Conservation (phyloP, 2,797 vertebrate genomes). For the Steatocranus sp. region DNA sequence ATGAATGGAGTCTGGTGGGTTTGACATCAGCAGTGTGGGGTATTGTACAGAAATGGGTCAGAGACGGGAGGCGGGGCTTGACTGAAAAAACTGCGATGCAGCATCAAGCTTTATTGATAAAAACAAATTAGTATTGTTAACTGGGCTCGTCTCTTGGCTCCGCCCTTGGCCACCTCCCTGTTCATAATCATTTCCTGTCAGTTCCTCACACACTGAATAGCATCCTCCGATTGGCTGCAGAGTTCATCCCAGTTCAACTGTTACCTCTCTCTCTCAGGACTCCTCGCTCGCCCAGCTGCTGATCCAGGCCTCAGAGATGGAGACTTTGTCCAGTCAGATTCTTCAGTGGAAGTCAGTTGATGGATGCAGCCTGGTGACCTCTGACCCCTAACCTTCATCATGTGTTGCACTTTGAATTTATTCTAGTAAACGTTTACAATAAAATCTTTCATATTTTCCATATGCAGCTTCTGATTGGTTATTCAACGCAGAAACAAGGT, state of each 20-base stretch:
- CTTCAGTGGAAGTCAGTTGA: conserved; percentile 40
- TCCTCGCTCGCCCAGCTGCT: conserved; percentile 49
- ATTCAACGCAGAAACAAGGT: background rate
- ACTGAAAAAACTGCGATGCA: background rate
- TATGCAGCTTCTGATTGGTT: background rate
- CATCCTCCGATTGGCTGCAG: background rate
- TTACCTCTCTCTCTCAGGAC: conserved; percentile 30
- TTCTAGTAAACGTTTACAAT: background rate
- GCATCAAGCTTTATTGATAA: background rate
- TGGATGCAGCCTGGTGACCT: background rate
- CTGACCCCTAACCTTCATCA: background rate
- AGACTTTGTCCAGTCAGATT: conserved; percentile 57
- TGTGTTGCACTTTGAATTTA: background rate
- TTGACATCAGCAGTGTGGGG: background rate
- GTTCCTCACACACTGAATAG: background rate
- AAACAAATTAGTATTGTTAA: background rate
- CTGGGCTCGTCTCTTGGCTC: background rate
- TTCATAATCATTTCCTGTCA: background rate
- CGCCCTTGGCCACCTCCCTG: background rate
- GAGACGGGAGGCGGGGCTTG: background rate
- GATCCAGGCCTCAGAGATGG: conserved; percentile 47
- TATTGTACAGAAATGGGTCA: background rate
- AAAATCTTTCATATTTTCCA: background rate
- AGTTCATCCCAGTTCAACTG: background rate
- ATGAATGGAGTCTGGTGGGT: background rate